These are phyloP conservation scores for Paedocypris micromegethes DNA, from an alignment of 2,797 vertebrate species.

Conservation along the genomic window DNA sequence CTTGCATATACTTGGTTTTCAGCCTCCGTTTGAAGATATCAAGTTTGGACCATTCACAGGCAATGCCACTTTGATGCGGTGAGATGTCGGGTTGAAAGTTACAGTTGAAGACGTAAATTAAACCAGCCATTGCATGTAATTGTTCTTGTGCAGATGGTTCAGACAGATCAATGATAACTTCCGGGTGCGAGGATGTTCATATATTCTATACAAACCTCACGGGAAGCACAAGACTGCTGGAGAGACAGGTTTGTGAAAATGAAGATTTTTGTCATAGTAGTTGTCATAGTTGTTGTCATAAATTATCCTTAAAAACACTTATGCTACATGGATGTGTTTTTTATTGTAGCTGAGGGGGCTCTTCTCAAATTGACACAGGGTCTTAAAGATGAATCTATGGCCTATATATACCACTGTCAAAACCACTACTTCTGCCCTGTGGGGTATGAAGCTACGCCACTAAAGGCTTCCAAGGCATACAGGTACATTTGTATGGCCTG, in stretches of 20 bases:
- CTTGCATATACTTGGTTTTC: constrained; percentile 93
- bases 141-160: constrained; percentile 81
- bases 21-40: constrained; percentile 96
- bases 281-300: too few species aligned
- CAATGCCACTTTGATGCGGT: constrained; percentile 96
- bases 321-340: neutral
- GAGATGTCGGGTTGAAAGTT: constrained; percentile 2
- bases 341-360: constrained; percentile 80
- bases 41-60: constrained; percentile 97
- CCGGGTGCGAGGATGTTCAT: constrained; percentile 90
- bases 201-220: constrained; percentile 96
- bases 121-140: neutral
- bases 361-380: constrained; percentile 88
- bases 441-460: constrained; percentile 93
- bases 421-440: constrained; percentile 99
- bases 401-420: constrained; percentile 98
- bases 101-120: too few species aligned
- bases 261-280: constrained; percentile 4
- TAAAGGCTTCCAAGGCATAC: constrained; percentile 91
- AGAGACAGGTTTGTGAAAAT: constrained; percentile 79
- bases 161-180: constrained; percentile 97
- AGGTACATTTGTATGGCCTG: constrained; percentile 64
- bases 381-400: constrained; percentile 88
- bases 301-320: neutral
- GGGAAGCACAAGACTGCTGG: constrained; percentile 98